Evolutionary conservation across 2,797 vertebrate species (phyloP).

Genomic region (Kryptopterus vitreolus): DNA sequence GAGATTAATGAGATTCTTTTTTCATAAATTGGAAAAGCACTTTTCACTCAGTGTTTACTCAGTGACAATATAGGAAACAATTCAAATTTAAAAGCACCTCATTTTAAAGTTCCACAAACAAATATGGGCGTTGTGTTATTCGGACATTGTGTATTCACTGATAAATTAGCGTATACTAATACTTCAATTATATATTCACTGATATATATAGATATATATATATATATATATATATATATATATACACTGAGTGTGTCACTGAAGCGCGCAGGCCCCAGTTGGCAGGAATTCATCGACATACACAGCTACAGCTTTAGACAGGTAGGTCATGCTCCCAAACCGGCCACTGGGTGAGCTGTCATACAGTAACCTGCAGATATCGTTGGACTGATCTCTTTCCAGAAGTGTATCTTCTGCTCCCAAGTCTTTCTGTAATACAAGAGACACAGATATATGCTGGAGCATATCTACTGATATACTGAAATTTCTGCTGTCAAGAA

Average conservation of each 20-base stretch:
- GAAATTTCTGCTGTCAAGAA: background rate
- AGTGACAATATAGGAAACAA: too few relatives aligned
- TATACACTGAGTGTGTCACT: constrained; percentile 67
- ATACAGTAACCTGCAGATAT: constrained; percentile 88
- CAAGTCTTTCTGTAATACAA: constrained; percentile 78
- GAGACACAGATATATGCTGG: background rate
- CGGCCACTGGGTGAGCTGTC: constrained; percentile 95
- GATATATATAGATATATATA: background rate
- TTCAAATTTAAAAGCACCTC: background rate
- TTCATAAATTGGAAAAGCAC: background rate
- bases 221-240: background rate
- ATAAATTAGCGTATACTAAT: too few relatives aligned
- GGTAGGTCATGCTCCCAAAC: constrained; percentile 96
- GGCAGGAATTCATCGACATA: constrained; percentile 91
- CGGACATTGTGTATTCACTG: background rate
- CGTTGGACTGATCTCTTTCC: constrained; percentile 83
- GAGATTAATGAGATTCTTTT: background rate
- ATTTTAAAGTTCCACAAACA: background rate
- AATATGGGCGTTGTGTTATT: background rate
- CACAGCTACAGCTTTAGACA: constrained; percentile 86
- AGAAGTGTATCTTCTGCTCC: constrained; percentile 87
- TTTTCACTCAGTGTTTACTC: background rate
- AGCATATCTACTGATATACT: background rate
- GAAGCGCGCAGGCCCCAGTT: constrained; percentile 84
- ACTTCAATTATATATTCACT: too few relatives aligned